phyloP scores from a whole-genome alignment of 2,113 vertebrate genomes.

The Pangasianodon hypophthalmus region DNA sequence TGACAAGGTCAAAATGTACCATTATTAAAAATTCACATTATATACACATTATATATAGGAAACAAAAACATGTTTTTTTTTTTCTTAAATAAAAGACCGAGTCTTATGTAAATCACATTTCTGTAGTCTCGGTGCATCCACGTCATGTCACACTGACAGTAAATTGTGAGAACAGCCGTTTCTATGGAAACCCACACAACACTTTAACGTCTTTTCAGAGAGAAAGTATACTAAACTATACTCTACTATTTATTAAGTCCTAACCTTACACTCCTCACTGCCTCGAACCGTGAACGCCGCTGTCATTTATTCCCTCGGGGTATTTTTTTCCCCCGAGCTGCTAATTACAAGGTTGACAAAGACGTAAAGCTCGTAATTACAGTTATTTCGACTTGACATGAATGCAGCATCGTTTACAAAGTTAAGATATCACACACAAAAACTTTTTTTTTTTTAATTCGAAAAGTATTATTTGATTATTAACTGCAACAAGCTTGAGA shows the following conservation, averaged over 20 bases:
- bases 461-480: neutral
- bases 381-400: conserved; percentile 16
- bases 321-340: neutral
- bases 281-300: neutral
- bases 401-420: conserved; percentile 24
- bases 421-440: neutral
- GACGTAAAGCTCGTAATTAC: conserved; percentile 10
- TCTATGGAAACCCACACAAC: neutral
- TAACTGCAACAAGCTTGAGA: neutral
- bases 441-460: neutral
- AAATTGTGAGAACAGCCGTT: neutral
- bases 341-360: conserved; percentile 12
- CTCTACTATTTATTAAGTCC: neutral
- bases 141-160: neutral
- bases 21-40: neutral
- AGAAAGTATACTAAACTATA: neutral
- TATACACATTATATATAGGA: neutral
- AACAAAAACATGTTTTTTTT: neutral
- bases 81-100: too few species aligned
- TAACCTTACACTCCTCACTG: neutral
- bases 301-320: conserved; percentile 14
- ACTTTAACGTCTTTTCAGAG: neutral
- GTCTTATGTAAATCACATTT: neutral
- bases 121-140: neutral
- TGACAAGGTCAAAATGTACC: too few species aligned